These are phyloP conservation scores for Stichopus chloronotus DNA, from an alignment of 35 echinoderm and acorn worm species.

Conservation along the genomic window DNA sequence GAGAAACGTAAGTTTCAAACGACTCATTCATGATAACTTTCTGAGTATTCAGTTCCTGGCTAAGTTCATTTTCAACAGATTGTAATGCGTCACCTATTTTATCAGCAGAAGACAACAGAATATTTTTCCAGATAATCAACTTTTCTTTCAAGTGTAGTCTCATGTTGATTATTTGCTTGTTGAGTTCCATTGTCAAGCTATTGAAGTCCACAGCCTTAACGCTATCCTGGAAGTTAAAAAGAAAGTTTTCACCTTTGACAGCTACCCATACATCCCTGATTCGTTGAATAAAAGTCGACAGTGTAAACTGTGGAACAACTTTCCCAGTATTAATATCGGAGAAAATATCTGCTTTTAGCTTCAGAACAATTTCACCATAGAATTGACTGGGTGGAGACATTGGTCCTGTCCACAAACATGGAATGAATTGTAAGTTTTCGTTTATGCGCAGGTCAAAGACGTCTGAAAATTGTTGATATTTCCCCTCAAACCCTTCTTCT, in stretches of 20 bases:
- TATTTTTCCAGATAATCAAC: neutral
- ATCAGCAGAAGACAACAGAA: neutral
- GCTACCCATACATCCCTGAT: slow-evolving; percentile 25
- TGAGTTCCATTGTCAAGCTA: neutral
- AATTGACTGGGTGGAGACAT: slow-evolving; percentile 20
- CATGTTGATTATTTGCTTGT: slow-evolving; percentile 7
- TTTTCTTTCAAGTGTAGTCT: neutral
- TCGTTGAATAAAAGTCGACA: neutral
- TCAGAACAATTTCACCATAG: neutral
- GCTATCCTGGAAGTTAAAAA: slow-evolving; percentile 45
- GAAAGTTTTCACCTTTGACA: slow-evolving; percentile 21
- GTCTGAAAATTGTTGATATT: slow-evolving; percentile 32
- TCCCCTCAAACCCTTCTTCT: neutral
- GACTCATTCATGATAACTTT: neutral
- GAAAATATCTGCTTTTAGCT: neutral
- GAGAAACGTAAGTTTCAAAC: neutral
- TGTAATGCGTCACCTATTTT: neutral
- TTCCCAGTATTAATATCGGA: neutral
- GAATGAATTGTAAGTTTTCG: slow-evolving; percentile 42
- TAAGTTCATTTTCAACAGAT: neutral
- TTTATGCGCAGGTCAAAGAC: slow-evolving; percentile 6
- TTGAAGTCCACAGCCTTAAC: slow-evolving; percentile 30
- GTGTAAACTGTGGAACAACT: neutral
- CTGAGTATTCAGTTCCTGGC: neutral
- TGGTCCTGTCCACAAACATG: slow-evolving; percentile 25